phyloP scores from a whole-genome alignment of 2,888 invertebrate genomes.

The Sipha maydis region DNA sequence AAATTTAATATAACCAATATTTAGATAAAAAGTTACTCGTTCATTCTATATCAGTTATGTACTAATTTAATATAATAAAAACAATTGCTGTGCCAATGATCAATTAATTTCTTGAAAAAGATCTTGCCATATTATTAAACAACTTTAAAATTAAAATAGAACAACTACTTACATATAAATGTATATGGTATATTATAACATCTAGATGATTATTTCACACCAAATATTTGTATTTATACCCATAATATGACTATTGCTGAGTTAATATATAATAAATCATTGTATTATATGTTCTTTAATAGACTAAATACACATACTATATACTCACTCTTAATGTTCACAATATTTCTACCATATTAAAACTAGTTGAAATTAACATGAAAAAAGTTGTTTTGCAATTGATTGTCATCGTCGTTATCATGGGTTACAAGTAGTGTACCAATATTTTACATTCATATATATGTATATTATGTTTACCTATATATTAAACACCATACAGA shows the following conservation, averaged over 20 bases:
- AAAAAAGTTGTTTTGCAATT: slow-evolving; percentile 28
- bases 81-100: background rate
- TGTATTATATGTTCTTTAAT: background rate
- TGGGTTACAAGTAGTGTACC: background rate
- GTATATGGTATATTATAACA: background rate
- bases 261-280: background rate
- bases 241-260: background rate
- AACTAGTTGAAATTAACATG: slow-evolving; percentile 6
- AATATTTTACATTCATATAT: background rate
- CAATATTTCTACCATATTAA: background rate
- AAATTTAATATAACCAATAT: background rate
- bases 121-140: background rate
- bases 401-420: background rate
- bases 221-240: background rate
- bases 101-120: background rate
- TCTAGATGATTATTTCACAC: background rate
- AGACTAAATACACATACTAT: background rate
- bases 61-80: background rate
- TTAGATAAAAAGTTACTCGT: background rate
- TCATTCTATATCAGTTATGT: background rate
- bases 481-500: background rate
- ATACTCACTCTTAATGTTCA: background rate
- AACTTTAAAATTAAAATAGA: background rate
- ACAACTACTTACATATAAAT: background rate
- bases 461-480: background rate